Evolutionary conservation across 1,140 invertebrate species (phyloP), one percentile per base, ranked within the genome.

Genomic region (Phocides pigmalion): DNA sequence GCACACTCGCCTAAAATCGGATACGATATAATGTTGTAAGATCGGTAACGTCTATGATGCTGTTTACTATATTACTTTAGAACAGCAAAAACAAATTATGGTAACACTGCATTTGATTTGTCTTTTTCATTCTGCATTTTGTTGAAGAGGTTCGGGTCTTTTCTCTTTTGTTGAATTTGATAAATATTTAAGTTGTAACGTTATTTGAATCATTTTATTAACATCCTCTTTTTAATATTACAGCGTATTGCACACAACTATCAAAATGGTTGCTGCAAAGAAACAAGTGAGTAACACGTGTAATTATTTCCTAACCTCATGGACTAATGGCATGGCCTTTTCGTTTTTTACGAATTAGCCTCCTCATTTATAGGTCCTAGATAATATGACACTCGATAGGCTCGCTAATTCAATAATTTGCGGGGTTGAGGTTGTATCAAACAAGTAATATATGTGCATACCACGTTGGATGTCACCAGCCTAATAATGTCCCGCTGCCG

Each of bases 231-330:
- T 58, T 4, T 63, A 51, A 19, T 74, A 61, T 63, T 63, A 65
- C 69, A 73, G 56, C 25, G 49, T 47, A 37, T 32, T 49, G 17
- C 32, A 35, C 49, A 50, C 47, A 67, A 66, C 59, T 53, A 65
- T 44, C 74, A 86, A 64, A 80, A 90, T 90, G 88, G 88, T 89
- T 72, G 88, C 88, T 11, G 88, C 88, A 53, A 90, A 90, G 75
- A 90, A 90, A 76, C 88, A 90, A 76, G 88, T 88, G 65, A 75
- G 81, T 68, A 70, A 61, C 79, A 87, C 81, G 78, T 84, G 77
- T 66, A 68, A 51, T 41, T 42, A 69, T 59, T n/a, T 35, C 25
- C 39, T 16, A 39, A 56, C 22, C 5, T 64, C 16, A 28, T 65
- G 74, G 81, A 80, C 76, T 79, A 68, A 41, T 74, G 72, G 72